Evolutionary conservation across 1,140 invertebrate genomes (phyloP).

Genomic region (Cydia pomonella): DNA sequence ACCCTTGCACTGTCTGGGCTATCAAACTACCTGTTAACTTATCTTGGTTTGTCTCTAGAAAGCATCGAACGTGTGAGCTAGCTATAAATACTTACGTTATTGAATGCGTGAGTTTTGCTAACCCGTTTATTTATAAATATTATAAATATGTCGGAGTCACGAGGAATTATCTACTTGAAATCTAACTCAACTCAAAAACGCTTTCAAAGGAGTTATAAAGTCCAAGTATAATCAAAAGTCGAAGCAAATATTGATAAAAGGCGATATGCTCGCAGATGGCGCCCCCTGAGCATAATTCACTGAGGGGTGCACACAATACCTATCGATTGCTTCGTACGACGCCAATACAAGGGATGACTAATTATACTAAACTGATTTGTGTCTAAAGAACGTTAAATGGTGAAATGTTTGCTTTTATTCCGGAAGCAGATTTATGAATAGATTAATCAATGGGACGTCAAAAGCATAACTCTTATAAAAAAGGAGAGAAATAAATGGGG

Average conservation of each 20-base stretch:
- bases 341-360: slow-evolving; percentile 8
- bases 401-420: slow-evolving; percentile 9
- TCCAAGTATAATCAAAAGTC: neutral
- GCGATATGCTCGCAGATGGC: slow-evolving; percentile 15
- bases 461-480: neutral
- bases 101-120: too few relatives aligned
- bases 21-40: too few relatives aligned
- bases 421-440: neutral
- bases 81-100: too few relatives aligned
- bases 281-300: slow-evolving; percentile 3
- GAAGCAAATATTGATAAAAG: slow-evolving; percentile 23
- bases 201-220: neutral
- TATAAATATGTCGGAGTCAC: neutral
- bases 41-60: too few relatives aligned
- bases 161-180: neutral
- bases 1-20: too few relatives aligned
- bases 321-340: slow-evolving; percentile 10
- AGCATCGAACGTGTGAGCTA: too few relatives aligned
- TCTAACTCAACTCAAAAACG: neutral
- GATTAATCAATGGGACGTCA: neutral
- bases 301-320: slow-evolving; percentile 24
- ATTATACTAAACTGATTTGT: slow-evolving; percentile 23
- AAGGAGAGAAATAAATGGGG: neutral
- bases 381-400: neutral
- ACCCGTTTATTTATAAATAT: too few relatives aligned